Evolutionary conservation across 2,888 invertebrate species (phyloP), one percentile per base, ranked within the genome.

Genomic region (Himalopsyche tibetana): DNA sequence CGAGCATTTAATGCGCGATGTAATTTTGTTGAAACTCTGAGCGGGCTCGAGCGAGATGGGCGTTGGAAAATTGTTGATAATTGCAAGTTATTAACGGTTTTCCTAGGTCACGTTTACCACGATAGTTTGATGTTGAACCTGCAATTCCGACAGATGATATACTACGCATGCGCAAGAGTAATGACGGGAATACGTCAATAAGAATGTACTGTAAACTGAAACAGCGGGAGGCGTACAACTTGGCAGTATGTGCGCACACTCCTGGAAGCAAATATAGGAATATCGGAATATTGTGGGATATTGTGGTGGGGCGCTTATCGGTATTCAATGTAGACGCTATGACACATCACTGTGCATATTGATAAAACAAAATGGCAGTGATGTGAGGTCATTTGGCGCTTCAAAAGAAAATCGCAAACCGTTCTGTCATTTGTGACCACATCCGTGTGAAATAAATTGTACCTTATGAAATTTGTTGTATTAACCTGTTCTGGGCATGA

Each of bases 201-300:
- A 63, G 19, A 63, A 19, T 19, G 63, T 63, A 63, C 63, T 63
- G 63, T 63, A 11, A 19, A 63, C 19, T 8, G 28, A 63, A 63
- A n/a, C 63, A 63, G 63, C 63, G 28, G 63, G 28, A 1, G 63
- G n/a, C 28, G 63, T 56, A 63, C 63, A 5, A 15, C 28, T 63
- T 19, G 19, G 19, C n/a, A 19, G 63, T 63, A 6, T 63, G 28
- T 63, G 63, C 63, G 63, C 63, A 63, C 11, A 63, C 63, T 63
- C 63, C 63, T 63, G 63, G 63, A 63, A 63, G 19, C n/a, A 19
- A 28, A n/a, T 63, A 63, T 63, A 19, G 63, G 63, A 63, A 63
- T 63, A 63, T 63, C 63, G 63, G 63, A 63, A 63, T 51, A 51
- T 63, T 63, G 28, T 63, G 19, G 63, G 63, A 63, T 63, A 63